These are phyloP conservation scores for Lepidurus apus DNA, from an alignment of 1,140 invertebrate genomes.

Conservation along the genomic window DNA sequence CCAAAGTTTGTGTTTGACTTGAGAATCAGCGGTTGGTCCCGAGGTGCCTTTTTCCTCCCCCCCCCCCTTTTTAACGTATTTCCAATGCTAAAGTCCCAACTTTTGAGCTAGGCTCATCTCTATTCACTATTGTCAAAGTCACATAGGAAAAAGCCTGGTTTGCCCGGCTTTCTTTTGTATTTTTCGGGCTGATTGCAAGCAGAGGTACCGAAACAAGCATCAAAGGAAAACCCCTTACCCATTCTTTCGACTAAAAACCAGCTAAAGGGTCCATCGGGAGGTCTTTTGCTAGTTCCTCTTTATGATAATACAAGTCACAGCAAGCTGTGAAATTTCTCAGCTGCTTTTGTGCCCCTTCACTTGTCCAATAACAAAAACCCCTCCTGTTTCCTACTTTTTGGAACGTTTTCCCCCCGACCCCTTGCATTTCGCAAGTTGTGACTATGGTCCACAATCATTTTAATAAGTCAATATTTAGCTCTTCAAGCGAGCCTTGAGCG, in stretches of 20 bases:
- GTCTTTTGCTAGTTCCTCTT: not conserved
- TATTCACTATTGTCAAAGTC: not conserved
- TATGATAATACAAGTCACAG: not conserved
- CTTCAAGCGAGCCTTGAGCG: not conserved
- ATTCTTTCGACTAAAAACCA: not conserved
- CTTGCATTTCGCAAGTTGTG: not conserved
- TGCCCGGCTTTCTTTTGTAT: not conserved
- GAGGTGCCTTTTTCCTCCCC: not conserved
- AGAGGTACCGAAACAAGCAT: not conserved
- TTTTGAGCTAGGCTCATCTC: not conserved
- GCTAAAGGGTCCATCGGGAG: not conserved
- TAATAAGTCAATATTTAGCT: too few relatives aligned
- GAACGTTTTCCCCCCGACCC: not conserved
- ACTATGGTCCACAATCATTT: too few relatives aligned
- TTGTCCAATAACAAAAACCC: not conserved
- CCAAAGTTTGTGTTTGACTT: conserved; percentile 15
- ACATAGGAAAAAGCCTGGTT: not conserved
- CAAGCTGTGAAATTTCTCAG: not conserved
- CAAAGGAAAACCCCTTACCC: not conserved
- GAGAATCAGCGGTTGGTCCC: not conserved
- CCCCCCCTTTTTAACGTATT: not conserved
- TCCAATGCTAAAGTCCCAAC: not conserved
- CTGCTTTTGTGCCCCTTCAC: not conserved
- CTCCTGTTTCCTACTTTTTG: not conserved
- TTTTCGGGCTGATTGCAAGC: not conserved